phyloP scores from a whole-genome alignment of 2,888 invertebrate genomes.

The Erebia palarica region DNA sequence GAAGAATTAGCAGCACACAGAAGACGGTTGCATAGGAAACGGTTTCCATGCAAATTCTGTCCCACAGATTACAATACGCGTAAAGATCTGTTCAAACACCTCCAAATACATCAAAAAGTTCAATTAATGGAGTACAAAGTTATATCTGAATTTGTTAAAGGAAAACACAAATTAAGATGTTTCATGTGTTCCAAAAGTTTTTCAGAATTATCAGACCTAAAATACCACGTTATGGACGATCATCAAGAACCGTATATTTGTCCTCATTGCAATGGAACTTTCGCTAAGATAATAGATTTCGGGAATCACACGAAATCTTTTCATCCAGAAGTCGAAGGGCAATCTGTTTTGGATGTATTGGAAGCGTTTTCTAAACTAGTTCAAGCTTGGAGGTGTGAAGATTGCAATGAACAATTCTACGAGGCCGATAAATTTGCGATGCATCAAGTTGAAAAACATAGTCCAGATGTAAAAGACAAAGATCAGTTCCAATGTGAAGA shows the following conservation, averaged over 20 bases:
- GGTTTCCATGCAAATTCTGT: constrained; percentile 74
- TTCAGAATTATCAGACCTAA: constrained; percentile 63
- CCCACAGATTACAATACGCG: constrained; percentile 73
- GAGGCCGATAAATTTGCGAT: constrained; percentile 71
- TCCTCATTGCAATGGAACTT: constrained; percentile 61
- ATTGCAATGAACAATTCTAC: constrained; percentile 70
- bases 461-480: constrained; percentile 62
- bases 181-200: constrained; percentile 68
- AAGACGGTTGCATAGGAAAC: constrained; percentile 66
- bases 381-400: constrained; percentile 78
- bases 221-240: constrained; percentile 71
- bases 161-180: constrained; percentile 68
- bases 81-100: constrained; percentile 71
- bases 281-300: constrained; percentile 68
- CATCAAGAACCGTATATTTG: constrained; percentile 70
- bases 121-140: constrained; percentile 76
- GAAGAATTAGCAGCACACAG: constrained; percentile 62
- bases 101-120: constrained; percentile 72
- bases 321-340: constrained; percentile 68
- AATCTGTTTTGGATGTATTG: constrained; percentile 68
- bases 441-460: constrained; percentile 69
- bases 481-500: constrained; percentile 69
- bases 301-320: constrained; percentile 67
- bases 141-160: constrained; percentile 69
- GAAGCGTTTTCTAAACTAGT: constrained; percentile 72